Evolutionary conservation across 2,888 invertebrate genomes (phyloP).

Genomic region (Mystacides longicornis): DNA sequence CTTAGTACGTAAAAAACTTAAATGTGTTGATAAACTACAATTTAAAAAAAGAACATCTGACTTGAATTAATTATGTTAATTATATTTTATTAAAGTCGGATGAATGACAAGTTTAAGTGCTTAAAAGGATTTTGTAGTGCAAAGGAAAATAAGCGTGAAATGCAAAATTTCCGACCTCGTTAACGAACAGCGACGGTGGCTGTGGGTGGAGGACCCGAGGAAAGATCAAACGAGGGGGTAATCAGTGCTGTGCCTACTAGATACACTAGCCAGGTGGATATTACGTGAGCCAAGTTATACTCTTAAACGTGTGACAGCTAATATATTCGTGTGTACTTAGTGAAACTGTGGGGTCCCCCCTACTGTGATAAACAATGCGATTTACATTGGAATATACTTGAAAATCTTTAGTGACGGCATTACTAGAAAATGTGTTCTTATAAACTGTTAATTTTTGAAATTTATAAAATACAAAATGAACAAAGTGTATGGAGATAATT

Average conservation of each 20-base stretch:
- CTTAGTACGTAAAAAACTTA: not conserved
- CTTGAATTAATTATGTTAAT: not conserved
- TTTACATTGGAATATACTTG: not conserved
- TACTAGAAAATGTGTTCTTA: not conserved
- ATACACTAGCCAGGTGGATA: constrained; percentile 10
- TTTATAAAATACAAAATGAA: not conserved
- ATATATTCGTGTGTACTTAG: not conserved
- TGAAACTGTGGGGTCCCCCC: not conserved
- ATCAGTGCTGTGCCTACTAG: too few species aligned
- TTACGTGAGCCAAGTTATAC: not conserved
- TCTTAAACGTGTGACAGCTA: not conserved
- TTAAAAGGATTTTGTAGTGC: not conserved
- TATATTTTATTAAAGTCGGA: not conserved
- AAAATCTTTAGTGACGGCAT: not conserved
- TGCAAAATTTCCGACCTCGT: constrained; percentile 13
- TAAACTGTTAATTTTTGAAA: not conserved
- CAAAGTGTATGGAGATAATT: constrained; percentile 2
- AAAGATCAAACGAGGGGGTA: constrained; percentile 13
- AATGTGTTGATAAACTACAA: not conserved
- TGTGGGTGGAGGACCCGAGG: constrained; percentile 6
- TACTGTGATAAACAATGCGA: not conserved
- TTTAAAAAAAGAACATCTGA: not conserved
- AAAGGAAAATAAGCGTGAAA: constrained; percentile 12
- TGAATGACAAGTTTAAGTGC: not conserved
- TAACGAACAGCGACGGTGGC: constrained; percentile 6